Base-by-base conservation (phyloP, 1,140 invertebrate genomes). In the Zaprionus camerounensis region DNA sequence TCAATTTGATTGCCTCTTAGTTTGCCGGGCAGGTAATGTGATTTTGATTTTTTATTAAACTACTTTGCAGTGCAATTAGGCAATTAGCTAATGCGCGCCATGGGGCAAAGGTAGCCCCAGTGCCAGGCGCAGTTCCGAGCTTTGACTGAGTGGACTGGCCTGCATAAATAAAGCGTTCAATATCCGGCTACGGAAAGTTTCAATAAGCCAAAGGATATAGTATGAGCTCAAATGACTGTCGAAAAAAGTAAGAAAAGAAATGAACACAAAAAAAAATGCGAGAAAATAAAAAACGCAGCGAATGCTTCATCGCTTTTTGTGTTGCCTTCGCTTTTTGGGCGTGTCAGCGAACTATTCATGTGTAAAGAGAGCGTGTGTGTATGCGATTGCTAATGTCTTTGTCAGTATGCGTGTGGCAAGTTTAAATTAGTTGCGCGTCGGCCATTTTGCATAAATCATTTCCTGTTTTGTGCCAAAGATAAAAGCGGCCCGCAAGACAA, bases 391-490 rank as follows among this genome's bases (percentile, higher is more conserved):
- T 51, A 51, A 46, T 46, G 41, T 46, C 46, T 51, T 24, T 51
- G 20, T 51, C 20, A 22, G 71, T 38, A 58, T 24, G 55, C 61
- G 57, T 62, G 62, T 63, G 78, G 68, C 75, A 81, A 88, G 68
- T 84, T 87, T 76, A 85, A 86, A 86, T 86, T 79, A 88, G 85
- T 87, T 82, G 77, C 78, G 71, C 69, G 70, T 58, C 80, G 66
- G 73, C 74, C 76, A 76, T 84, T 78, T 80, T 84, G 81, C 84
- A 88, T 88, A 88, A 88, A 88, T 88, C 85, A 88, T 88, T 90
- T 88, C 85, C 85, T 88, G 85, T 84, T 90, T 80, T 74, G 67
- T 62, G 71, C 66, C 38, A 64, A 76, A 88, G 81, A 87, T 87
- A 87, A 87, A 87, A 81, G 84, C 80, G 22, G 31, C 1, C 22